These are phyloP conservation scores for Nemoura dubitans DNA, from an alignment of 2,888 invertebrate genomes.

Conservation along the genomic window DNA sequence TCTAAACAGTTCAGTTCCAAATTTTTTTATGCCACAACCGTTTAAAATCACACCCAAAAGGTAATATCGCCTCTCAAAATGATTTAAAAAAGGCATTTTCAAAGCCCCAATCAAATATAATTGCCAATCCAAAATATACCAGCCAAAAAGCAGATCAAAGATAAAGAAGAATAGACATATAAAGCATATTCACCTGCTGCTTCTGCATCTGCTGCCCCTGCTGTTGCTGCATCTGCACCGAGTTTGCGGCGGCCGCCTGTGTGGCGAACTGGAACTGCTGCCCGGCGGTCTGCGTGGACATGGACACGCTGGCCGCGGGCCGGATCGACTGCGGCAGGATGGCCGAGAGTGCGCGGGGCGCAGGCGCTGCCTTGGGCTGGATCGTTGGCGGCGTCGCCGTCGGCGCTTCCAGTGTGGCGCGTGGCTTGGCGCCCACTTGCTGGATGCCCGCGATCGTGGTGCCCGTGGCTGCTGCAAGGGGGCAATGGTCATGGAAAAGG, in stretches of 20 bases:
- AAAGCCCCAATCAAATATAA: too few species aligned
- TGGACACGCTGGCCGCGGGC: constrained; percentile 84
- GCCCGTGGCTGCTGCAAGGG: constrained; percentile 44
- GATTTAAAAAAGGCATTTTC: too few species aligned
- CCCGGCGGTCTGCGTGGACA: constrained; percentile 83
- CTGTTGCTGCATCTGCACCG: constrained; percentile 39
- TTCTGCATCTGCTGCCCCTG: constrained; percentile 52
- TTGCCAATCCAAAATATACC: too few species aligned
- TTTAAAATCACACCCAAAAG: too few species aligned
- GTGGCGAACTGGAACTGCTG: constrained; percentile 59
- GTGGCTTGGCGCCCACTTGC: constrained; percentile 58
- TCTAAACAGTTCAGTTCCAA: too few species aligned
- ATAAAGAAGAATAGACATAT: too few species aligned
- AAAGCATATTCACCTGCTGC: constrained; percentile 52
- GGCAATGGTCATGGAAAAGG: not conserved
- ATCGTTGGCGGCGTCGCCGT: constrained; percentile 58
- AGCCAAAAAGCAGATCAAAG: too few species aligned
- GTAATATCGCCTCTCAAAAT: too few species aligned
- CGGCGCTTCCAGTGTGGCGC: constrained; percentile 61
- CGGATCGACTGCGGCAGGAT: constrained; percentile 75
- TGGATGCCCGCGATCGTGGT: constrained; percentile 47
- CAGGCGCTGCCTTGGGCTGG: constrained; percentile 61
- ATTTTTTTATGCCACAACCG: too few species aligned
- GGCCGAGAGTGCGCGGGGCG: constrained; percentile 63
- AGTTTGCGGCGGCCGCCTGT: constrained; percentile 29